Percentiles rank a stretch among this genome's conserved stretches.
These are phyloP conservation scores for Drosophila hydei DNA, from an alignment of 1,140 invertebrate genomes.

Conservation along the genomic window DNA sequence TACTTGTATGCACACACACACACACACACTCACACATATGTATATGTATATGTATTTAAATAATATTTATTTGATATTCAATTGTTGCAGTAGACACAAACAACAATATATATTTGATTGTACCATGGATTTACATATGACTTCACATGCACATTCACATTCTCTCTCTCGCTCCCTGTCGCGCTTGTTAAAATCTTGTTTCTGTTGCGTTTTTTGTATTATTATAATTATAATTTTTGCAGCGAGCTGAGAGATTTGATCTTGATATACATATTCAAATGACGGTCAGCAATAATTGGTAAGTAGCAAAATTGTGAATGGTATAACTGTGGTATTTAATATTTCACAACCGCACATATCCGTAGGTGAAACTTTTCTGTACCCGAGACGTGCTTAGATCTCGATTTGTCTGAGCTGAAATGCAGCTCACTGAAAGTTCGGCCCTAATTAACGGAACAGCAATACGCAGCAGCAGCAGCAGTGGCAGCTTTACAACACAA, in stretches of 20 bases:
- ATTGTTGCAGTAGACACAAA: background rate
- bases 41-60: background rate
- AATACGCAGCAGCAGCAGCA: conserved; percentile 11
- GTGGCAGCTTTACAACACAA: conserved; percentile 58
- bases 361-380: conserved; percentile 64
- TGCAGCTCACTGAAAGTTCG: conserved; percentile 54
- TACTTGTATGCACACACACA: background rate
- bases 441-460: conserved; percentile 58
- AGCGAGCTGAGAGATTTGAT: too few relatives aligned
- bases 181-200: too few relatives aligned
- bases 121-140: background rate
- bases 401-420: conserved; percentile 54
- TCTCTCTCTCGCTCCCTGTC: too few relatives aligned
- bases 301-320: conserved; percentile 3
- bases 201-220: background rate
- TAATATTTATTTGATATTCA: conserved; percentile 1
- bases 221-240: background rate
- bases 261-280: conserved; percentile 6
- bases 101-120: conserved; percentile 1
- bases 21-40: too few relatives aligned
- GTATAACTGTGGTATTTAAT: conserved; percentile 18
- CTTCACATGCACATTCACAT: conserved; percentile 13
- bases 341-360: conserved; percentile 54
- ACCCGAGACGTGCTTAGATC: conserved; percentile 49
- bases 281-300: conserved; percentile 7